Evolutionary conservation across 2,888 invertebrate genomes (phyloP).

Genomic region (Heteropelma amictum): DNA sequence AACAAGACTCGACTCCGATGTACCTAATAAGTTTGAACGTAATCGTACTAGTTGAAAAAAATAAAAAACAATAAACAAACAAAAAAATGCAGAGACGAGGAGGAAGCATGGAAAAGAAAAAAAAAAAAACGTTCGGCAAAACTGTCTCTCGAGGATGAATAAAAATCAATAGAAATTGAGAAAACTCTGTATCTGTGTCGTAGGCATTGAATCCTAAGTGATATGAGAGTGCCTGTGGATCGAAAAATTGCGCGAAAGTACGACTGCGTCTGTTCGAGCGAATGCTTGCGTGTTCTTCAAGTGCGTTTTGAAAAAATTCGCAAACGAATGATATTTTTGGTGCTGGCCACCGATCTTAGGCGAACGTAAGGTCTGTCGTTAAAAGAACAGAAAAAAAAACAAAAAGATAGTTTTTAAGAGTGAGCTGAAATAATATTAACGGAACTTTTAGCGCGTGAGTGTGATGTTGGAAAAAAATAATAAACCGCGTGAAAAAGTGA

Average conservation of each 20-base stretch:
- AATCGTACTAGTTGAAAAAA: slow-evolving; percentile 63
- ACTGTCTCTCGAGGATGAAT: too few relatives aligned
- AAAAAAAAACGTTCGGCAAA: too few relatives aligned
- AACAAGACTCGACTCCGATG: slow-evolving; percentile 56
- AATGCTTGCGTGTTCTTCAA: slow-evolving; percentile 43
- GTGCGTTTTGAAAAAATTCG: slow-evolving; percentile 60
- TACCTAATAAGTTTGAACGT: slow-evolving; percentile 65
- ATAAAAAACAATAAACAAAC: slow-evolving; percentile 22
- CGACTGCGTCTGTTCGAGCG: slow-evolving; percentile 23
- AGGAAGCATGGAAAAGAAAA: slow-evolving; percentile 42
- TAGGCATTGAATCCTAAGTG: slow-evolving; percentile 73
- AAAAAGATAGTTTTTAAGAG: slow-evolving; percentile 62
- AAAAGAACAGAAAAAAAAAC: slow-evolving; percentile 57
- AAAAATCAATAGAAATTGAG: too few relatives aligned
- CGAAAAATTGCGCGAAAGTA: slow-evolving; percentile 15
- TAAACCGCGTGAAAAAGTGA: background rate
- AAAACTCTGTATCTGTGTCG: slow-evolving; percentile 76
- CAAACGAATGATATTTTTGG: slow-evolving; percentile 69
- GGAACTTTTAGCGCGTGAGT: slow-evolving; percentile 53
- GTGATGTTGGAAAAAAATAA: slow-evolving; percentile 37
- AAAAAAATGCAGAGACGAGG: slow-evolving; percentile 31
- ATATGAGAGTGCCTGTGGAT: slow-evolving; percentile 40
- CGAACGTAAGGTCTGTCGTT: slow-evolving; percentile 69
- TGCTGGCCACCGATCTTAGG: slow-evolving; percentile 75
- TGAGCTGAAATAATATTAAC: slow-evolving; percentile 52